Base-by-base conservation (phyloP, 2,797 vertebrate genomes). In the Phrynocephalus guinanensis region DNA sequence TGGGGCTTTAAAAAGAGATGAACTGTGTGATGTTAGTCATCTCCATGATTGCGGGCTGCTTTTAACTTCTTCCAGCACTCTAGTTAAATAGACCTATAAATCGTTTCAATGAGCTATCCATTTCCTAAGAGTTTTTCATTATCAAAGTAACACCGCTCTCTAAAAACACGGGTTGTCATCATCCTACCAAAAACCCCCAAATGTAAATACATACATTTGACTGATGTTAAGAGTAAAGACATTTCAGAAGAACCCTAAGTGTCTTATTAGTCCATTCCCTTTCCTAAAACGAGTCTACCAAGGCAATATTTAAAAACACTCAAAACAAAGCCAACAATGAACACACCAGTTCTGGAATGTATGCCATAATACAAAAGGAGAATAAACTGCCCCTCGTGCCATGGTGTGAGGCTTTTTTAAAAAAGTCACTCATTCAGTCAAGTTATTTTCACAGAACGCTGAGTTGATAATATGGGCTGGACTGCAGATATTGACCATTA, bases 161-260 rank as follows among this genome's bases (percentile, higher is more conserved):
- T 79, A 82, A 93, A 90, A 76, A n/a, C 86, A 48, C 66, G 3
- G 86, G 86, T 22, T 79, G 52, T 7, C 71, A 90, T n/a, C 52
- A 90, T n/a, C 52, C 78, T 50, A 24, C 22, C 78, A 68, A 84
- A 76, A n/a, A n/a, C n/a, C 26, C 26, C 44, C 82, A 50, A 75
- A 88, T 78, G 18, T 20, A 76, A 1, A 4, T 77, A 87, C 78
- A 88, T 80, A 90, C 91, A 33, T 60, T 15, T 92, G 78, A 91
- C 11, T 26, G 30, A 18, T 91, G 90, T 85, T 86, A 84, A 82
- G 18, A 70, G 24, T 83, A 67, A 86, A 28, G 82, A 50, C 60
- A 71, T 18, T 68, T 90, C 88, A 28, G 30, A 48, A 88, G 28
- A 87, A 2, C 22, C 75, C 88, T 26, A 50, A 91, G 2, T 70